Conservation (phyloP, 2,113 vertebrate species). For the Dunckerocampus dactyliophorus region DNA sequence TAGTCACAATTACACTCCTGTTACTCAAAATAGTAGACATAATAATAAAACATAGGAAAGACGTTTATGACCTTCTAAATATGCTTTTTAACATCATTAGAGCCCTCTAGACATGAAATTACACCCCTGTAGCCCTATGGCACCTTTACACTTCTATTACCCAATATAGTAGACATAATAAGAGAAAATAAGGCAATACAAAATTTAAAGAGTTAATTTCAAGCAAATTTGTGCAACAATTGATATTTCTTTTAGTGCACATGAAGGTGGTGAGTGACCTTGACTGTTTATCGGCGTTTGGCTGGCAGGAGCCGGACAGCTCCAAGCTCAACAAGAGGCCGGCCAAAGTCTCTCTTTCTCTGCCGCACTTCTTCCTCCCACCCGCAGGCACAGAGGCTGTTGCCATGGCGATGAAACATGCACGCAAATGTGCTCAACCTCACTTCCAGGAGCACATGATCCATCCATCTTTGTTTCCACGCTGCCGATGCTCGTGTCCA, state of each 20-base stretch:
- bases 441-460: slow-evolving; percentile 42
- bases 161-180: too few species aligned
- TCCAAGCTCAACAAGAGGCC: slow-evolving; percentile 43
- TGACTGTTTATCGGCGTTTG: slow-evolving; percentile 49
- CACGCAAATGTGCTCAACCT: slow-evolving; percentile 51
- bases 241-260: slow-evolving; percentile 19
- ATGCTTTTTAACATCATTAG: too few species aligned
- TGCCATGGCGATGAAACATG: slow-evolving; percentile 69
- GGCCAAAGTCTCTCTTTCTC: slow-evolving; percentile 40
- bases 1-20: too few species aligned
- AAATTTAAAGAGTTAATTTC: too few species aligned
- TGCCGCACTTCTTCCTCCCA: slow-evolving; percentile 38
- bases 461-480: slow-evolving; percentile 19
- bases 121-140: too few species aligned
- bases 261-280: slow-evolving; percentile 48
- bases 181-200: too few species aligned
- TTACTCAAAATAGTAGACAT: too few species aligned
- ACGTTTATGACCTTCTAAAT: too few species aligned
- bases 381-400: slow-evolving; percentile 59
- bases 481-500: neutral
- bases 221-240: too few species aligned
- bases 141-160: too few species aligned
- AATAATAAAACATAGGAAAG: too few species aligned
- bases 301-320: slow-evolving; percentile 22
- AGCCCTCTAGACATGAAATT: too few species aligned